A percentile compares a stretch with the other conserved stretches of the same genome.
phyloP scores from a whole-genome alignment of 2,113 vertebrate species.

The Gorsachius goisagi region DNA sequence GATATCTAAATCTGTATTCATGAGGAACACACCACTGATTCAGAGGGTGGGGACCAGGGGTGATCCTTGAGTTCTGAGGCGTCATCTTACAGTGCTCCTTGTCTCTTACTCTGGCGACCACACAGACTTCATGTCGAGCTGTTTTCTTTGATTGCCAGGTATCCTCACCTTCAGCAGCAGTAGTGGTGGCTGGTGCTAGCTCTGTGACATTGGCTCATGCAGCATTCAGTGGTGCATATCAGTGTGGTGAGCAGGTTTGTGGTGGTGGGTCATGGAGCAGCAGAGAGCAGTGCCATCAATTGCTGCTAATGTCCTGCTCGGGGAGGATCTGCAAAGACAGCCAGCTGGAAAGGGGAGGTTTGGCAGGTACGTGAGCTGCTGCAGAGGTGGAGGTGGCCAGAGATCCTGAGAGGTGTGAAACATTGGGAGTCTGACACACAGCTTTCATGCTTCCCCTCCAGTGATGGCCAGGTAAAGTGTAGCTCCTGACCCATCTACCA shows the following conservation, averaged over 20 bases:
- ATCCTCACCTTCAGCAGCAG: not conserved
- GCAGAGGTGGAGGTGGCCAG: not conserved
- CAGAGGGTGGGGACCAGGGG: not conserved
- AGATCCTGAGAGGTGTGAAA: not conserved
- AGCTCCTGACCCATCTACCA: not conserved
- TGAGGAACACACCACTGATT: not conserved
- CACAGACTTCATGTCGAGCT: not conserved
- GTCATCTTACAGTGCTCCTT: not conserved
- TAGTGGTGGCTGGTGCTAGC: not conserved
- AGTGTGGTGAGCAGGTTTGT: not conserved
- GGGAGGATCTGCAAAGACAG: not conserved
- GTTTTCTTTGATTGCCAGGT: not conserved
- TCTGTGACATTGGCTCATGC: not conserved
- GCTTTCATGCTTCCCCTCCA: not conserved
- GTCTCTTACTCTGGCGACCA: not conserved
- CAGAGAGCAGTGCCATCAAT: not conserved
- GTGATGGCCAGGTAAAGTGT: not conserved
- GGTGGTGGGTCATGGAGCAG: not conserved
- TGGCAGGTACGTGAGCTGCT: not conserved
- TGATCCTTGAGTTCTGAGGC: not conserved
- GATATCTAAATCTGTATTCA: not conserved
- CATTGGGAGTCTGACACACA: not conserved
- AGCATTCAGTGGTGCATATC: not conserved
- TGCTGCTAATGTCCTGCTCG: not conserved
- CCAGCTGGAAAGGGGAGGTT: not conserved